These are phyloP conservation scores for Palythoa grandis DNA, from an alignment of 92 coral and sea anemone species.

Conservation along the genomic window DNA sequence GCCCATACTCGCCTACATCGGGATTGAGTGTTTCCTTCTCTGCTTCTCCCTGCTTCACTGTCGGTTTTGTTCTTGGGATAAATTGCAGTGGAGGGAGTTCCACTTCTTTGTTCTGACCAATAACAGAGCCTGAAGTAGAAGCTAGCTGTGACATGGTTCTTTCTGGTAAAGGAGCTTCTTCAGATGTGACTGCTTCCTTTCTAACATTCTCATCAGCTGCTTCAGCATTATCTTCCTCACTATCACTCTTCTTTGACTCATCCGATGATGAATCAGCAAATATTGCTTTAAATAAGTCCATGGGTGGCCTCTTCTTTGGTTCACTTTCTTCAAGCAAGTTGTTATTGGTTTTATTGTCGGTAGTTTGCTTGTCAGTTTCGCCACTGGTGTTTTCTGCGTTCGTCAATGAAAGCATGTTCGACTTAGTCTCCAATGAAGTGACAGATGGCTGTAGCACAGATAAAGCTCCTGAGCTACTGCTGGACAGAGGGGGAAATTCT, in stretches of 20 bases:
- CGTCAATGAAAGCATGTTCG: not conserved
- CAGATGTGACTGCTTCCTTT: not conserved
- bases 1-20: constrained; percentile 20
- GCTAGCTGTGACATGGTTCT: not conserved
- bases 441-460: constrained; percentile 10
- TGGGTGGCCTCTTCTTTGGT: constrained; percentile 70
- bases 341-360: not conserved
- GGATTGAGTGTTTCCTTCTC: not conserved
- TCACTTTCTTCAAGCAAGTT: constrained; percentile 20
- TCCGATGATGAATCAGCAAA: constrained; percentile 94
- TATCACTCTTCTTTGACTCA: constrained; percentile 68
- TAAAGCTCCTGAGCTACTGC: not conserved
- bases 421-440: not conserved
- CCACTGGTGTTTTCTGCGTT: not conserved
- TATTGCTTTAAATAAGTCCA: constrained; percentile 97
- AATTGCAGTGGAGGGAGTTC: constrained; percentile 32
- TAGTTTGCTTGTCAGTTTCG: not conserved
- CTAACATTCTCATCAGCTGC: not conserved
- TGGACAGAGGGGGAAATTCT: not conserved
- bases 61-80: constrained; percentile 26
- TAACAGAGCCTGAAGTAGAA: not conserved
- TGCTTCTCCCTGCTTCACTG: not conserved
- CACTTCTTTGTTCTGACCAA: not conserved
- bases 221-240: constrained; percentile 50
- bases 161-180: not conserved